Percentiles rank a stretch among this genome's conserved stretches.
phyloP scores from a whole-genome alignment of 37 sponge, comb jelly and placozoan species.

The Halichondria panicea region DNA sequence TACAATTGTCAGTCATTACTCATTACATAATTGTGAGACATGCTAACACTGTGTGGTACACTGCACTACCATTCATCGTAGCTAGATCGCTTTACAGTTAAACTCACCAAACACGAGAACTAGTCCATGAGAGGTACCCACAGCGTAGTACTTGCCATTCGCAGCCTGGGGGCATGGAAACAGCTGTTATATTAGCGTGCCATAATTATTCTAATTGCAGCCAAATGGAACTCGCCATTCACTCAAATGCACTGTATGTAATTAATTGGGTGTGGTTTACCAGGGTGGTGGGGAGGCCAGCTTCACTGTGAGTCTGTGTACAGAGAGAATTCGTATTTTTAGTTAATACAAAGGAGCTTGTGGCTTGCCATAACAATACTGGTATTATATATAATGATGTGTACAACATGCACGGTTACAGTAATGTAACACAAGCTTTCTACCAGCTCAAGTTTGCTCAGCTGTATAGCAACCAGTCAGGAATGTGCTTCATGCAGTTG shows the following conservation, averaged over 20 bases:
- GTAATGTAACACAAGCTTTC: no score
- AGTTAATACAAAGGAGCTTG: background rate
- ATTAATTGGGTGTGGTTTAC: slow-evolving; percentile 1
- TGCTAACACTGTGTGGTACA: no score
- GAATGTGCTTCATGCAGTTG: no score
- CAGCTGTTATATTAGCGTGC: background rate
- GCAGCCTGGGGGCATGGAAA: slow-evolving; percentile 37
- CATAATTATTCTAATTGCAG: background rate
- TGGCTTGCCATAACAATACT: slow-evolving; percentile 1
- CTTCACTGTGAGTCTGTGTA: slow-evolving; percentile 37
- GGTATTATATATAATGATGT: background rate
- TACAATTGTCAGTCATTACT: no score
- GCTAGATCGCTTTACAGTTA: no score
- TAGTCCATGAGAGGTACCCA: slow-evolving; percentile 79
- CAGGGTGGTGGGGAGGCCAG: slow-evolving; percentile 60
- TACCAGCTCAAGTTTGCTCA: no score
- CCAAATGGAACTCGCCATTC: background rate
- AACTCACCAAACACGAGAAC: slow-evolving; percentile 81
- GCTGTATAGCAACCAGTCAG: no score
- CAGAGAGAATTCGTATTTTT: background rate
- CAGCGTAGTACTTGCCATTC: slow-evolving; percentile 42
- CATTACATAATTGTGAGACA: no score
- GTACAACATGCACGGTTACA: no score
- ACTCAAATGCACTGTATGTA: background rate
- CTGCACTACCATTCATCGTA: no score